A percentile compares a stretch with the other conserved stretches of the same genome.
phyloP scores from a whole-genome alignment of 2,888 invertebrate species.

The Falcaria lacertinaria region DNA sequence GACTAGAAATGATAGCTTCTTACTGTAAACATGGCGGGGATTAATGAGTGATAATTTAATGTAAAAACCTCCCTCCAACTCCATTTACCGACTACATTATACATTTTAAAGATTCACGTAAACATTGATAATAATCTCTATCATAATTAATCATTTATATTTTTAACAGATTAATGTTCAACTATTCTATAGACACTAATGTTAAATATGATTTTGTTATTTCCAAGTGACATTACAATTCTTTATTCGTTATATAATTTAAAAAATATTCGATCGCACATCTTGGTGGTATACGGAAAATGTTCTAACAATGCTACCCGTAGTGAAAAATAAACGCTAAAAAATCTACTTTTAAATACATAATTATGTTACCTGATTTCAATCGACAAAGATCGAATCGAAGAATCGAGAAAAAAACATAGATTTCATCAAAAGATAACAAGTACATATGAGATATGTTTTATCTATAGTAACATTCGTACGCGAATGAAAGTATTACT shows the following conservation, averaged over 20 bases:
- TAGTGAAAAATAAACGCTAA: too few relatives aligned
- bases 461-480: too few relatives aligned
- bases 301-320: too few relatives aligned
- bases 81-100: conserved; percentile 19
- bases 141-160: conserved; percentile 2
- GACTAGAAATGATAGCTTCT: conserved; percentile 45
- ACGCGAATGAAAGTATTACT: too few relatives aligned
- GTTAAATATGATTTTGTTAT: conserved; percentile 42
- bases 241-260: conserved; percentile 19
- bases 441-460: too few relatives aligned
- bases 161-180: conserved; percentile 30
- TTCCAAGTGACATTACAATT: conserved; percentile 58
- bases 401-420: too few relatives aligned
- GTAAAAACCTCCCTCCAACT: background rate
- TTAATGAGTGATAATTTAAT: conserved; percentile 12
- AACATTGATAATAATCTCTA: conserved; percentile 30
- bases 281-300: too few relatives aligned
- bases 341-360: too few relatives aligned
- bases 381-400: too few relatives aligned
- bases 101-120: conserved; percentile 25
- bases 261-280: too few relatives aligned
- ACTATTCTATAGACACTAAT: conserved; percentile 44
- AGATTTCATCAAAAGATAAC: too few relatives aligned
- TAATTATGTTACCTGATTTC: too few relatives aligned
- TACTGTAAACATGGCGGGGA: conserved; percentile 29